Percentiles rank a stretch among this genome's conserved stretches.
phyloP scores from a whole-genome alignment of 2,888 invertebrate genomes.

The Apotomis capreana region DNA sequence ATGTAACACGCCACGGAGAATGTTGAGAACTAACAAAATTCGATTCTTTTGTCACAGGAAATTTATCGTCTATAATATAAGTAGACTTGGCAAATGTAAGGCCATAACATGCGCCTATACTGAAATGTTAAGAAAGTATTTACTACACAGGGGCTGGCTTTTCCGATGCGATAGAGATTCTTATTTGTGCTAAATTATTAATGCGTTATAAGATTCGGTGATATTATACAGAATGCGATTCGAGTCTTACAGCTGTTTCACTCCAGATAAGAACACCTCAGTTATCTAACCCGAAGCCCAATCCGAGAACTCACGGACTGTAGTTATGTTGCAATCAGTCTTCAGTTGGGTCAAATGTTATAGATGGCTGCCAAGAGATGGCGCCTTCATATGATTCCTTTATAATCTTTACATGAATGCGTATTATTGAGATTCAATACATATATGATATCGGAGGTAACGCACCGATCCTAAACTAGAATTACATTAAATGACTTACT shows the following conservation, averaged over 20 bases:
- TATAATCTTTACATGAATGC: constrained; percentile 7
- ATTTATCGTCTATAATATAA: not conserved
- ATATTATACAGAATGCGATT: no score
- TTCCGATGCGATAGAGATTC: no score
- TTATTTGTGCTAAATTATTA: no score
- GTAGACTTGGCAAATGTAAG: not conserved
- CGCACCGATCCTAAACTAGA: constrained; percentile 35
- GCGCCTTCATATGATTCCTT: not conserved
- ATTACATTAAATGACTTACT: constrained; percentile 41
- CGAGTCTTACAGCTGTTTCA: no score
- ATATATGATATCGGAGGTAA: constrained; percentile 23
- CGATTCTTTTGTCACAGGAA: not conserved
- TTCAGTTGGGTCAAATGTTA: not conserved
- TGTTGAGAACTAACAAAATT: not conserved
- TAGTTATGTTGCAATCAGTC: not conserved
- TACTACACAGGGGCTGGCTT: not conserved
- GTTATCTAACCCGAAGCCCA: no score
- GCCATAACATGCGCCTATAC: no score
- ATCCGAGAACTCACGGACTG: no score
- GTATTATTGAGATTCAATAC: constrained; percentile 5
- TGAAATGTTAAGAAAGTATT: not conserved
- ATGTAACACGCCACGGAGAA: not conserved
- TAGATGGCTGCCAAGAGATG: not conserved
- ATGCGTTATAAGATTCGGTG: no score
- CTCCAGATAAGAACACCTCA: no score